Percentiles rank a stretch among this genome's conserved stretches.
phyloP scores from a whole-genome alignment of 2,888 invertebrate species.

The Ectemnius cavifrons region DNA sequence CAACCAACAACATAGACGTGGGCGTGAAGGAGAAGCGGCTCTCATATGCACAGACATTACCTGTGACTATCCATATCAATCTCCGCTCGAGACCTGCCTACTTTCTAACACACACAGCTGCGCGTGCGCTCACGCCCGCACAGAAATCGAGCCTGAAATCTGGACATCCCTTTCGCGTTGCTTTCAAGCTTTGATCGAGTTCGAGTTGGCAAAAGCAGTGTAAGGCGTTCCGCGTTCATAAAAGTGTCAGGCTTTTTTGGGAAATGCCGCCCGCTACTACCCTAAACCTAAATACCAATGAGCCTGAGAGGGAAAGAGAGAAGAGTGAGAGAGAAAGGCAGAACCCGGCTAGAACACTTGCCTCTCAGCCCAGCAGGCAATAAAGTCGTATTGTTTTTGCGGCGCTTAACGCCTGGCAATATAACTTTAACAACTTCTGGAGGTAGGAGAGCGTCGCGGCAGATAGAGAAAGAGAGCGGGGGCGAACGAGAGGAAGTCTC shows the following conservation, averaged over 20 bases:
- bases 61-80: constrained; percentile 19
- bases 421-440: constrained; percentile 73
- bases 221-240: constrained; percentile 40
- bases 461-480: constrained; percentile 16
- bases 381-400: constrained; percentile 75
- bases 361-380: constrained; percentile 54
- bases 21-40: constrained; percentile 56
- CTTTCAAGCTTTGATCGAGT: not conserved
- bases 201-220: not conserved
- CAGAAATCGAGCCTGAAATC: not conserved
- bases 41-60: constrained; percentile 18
- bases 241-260: constrained; percentile 58
- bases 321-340: constrained; percentile 16
- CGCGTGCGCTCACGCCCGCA: no score
- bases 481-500: constrained; percentile 34
- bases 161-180: not conserved
- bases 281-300: constrained; percentile 35
- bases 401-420: constrained; percentile 72
- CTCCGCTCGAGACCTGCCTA: constrained; percentile 1
- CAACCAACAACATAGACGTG: constrained; percentile 63
- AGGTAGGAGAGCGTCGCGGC: constrained; percentile 19
- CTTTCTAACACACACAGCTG: no score
- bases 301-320: constrained; percentile 17
- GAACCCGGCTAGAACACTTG: not conserved
- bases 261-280: constrained; percentile 46